Evolutionary conservation across 2,113 vertebrate genomes (phyloP).

Genomic region (Pao palembangensis): DNA sequence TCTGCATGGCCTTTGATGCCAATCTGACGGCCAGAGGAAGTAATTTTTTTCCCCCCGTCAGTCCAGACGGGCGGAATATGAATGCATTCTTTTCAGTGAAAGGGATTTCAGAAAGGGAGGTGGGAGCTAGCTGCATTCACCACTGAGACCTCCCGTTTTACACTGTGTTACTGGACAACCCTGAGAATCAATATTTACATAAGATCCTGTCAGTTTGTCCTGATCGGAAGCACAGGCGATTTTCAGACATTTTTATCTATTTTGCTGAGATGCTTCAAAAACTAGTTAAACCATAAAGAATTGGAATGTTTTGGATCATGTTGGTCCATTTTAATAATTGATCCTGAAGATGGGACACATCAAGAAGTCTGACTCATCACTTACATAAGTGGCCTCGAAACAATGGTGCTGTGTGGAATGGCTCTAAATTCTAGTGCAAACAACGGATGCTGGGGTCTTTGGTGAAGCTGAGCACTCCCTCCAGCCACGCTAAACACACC

Average conservation of each 20-base stretch:
- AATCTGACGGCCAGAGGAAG: slow-evolving; percentile 37
- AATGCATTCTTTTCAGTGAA: slow-evolving; percentile 19
- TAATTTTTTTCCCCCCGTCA: slow-evolving; percentile 13
- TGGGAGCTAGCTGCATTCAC: slow-evolving; percentile 22
- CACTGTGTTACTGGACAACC: slow-evolving; percentile 16
- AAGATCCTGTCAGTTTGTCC: too few species aligned
- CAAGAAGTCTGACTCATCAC: slow-evolving; percentile 31
- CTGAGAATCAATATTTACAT: slow-evolving; percentile 1
- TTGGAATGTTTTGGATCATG: slow-evolving; percentile 9
- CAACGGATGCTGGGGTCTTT: not conserved
- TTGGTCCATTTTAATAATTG: slow-evolving; percentile 51
- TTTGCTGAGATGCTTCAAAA: not conserved
- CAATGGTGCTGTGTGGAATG: slow-evolving; percentile 25
- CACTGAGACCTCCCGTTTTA: slow-evolving; percentile 21
- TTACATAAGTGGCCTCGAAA: slow-evolving; percentile 14
- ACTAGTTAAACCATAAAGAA: not conserved
- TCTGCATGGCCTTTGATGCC: slow-evolving; percentile 48
- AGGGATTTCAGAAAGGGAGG: not conserved
- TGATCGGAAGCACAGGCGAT: too few species aligned
- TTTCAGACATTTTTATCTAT: too few species aligned
- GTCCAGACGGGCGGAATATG: slow-evolving; percentile 16
- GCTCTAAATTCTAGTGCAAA: not conserved
- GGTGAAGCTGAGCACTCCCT: too few species aligned
- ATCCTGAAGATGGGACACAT: slow-evolving; percentile 3
- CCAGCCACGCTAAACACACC: too few species aligned